These are phyloP conservation scores for Zeuzera pyrina DNA, from an alignment of 2,888 invertebrate genomes.

Conservation along the genomic window DNA sequence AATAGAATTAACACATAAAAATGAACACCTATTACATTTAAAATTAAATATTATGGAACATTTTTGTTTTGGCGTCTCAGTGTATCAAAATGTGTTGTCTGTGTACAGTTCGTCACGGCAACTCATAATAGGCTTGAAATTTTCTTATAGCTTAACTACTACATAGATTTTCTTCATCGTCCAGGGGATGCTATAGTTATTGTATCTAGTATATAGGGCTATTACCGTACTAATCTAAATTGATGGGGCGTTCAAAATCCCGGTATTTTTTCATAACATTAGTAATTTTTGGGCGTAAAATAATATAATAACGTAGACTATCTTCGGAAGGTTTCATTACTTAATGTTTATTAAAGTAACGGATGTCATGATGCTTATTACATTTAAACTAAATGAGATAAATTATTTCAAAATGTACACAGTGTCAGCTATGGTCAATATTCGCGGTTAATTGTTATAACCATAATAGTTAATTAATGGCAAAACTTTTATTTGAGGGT, in stretches of 20 bases:
- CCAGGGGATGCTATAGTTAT: conserved; percentile 35
- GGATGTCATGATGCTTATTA: conserved; percentile 33
- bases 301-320: conserved; percentile 59
- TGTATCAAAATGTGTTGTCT: conserved; percentile 33
- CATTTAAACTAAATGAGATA: conserved; percentile 27
- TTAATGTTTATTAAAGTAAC: conserved; percentile 47
- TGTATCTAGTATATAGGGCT: conserved; percentile 32
- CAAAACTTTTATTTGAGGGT: no score
- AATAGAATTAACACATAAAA: conserved; percentile 3
- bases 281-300: conserved; percentile 68
- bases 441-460: no score
- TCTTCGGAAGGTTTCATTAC: conserved; percentile 64
- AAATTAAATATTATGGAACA: background rate
- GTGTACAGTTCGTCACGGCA: conserved; percentile 32
- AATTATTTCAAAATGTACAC: no score
- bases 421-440: no score
- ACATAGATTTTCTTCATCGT: conserved; percentile 61
- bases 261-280: conserved; percentile 64
- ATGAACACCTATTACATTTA: background rate
- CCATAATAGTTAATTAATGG: no score
- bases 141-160: conserved; percentile 64
- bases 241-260: conserved; percentile 67
- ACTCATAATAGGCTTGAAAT: conserved; percentile 64
- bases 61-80: no score
- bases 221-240: conserved; percentile 69